Evolutionary conservation across 2,888 invertebrate genomes (phyloP).

Genomic region (Glomeris marginata): DNA sequence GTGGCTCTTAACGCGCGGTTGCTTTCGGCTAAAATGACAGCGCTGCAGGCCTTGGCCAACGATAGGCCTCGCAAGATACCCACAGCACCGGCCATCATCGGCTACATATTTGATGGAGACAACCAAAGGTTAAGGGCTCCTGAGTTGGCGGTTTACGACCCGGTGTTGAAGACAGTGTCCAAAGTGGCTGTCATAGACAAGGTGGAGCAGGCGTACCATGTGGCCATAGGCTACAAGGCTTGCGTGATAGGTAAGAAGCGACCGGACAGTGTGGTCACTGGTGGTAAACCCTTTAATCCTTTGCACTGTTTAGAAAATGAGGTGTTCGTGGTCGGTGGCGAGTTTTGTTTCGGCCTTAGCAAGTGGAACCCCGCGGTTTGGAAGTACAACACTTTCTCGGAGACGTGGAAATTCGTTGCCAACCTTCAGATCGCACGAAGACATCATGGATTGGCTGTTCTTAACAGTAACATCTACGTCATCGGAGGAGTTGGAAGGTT

Average conservation of each 20-base stretch:
- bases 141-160: constrained; percentile 3
- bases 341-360: constrained; percentile 23
- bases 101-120: constrained; percentile 9
- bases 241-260: constrained; percentile 8
- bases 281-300: constrained; percentile 16
- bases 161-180: background rate
- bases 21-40: constrained; percentile 3
- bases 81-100: constrained; percentile 18
- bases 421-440: constrained; percentile 21
- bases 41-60: constrained; percentile 10
- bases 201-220: constrained; percentile 1
- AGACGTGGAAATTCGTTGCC: constrained; percentile 22
- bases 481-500: constrained; percentile 24
- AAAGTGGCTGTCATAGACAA: constrained; percentile 4
- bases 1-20: too few relatives aligned
- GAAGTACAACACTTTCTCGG: constrained; percentile 21
- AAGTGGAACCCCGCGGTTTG: constrained; percentile 23
- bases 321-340: constrained; percentile 23
- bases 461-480: constrained; percentile 22
- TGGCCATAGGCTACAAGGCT: constrained; percentile 10
- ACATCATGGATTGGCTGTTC: constrained; percentile 21
- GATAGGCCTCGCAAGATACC: constrained; percentile 13
- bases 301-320: constrained; percentile 21
- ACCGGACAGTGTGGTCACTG: too few relatives aligned
- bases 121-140: background rate